Evolutionary conservation across 2,797 vertebrate genomes (phyloP).

Genomic region (Hoplostethus mediterraneus): DNA sequence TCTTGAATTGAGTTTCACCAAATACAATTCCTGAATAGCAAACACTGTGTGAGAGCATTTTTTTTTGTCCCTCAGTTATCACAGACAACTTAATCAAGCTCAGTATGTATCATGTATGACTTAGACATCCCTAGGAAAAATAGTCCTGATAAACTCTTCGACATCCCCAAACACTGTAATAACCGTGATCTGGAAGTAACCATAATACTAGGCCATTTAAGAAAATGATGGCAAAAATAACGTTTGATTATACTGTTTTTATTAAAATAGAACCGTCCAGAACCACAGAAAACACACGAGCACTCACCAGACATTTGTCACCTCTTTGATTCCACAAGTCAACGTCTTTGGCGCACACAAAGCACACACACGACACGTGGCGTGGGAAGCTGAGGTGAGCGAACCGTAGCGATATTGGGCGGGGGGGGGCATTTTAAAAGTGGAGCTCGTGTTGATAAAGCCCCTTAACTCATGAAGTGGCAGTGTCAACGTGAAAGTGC

Average conservation of each 20-base stretch:
- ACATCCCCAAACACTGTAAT: too few species aligned
- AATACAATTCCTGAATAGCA: constrained; percentile 20
- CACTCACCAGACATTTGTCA: constrained; percentile 46
- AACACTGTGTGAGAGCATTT: background rate
- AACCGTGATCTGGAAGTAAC: too few species aligned
- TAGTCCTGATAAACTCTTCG: too few species aligned
- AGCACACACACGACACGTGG: constrained; percentile 2
- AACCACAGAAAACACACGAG: constrained; percentile 54
- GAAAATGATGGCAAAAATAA: too few species aligned
- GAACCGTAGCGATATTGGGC: constrained; percentile 22
- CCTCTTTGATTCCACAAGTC: constrained; percentile 34
- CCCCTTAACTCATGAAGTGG: constrained; percentile 37
- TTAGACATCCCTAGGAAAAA: too few species aligned
- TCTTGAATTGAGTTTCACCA: constrained; percentile 31
- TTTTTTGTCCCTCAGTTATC: constrained; percentile 1
- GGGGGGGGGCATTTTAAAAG: constrained; percentile 7
- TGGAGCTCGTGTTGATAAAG: constrained; percentile 11
- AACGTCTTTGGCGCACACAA: constrained; percentile 29
- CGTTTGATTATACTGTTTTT: constrained; percentile 49
- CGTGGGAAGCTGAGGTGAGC: constrained; percentile 41
- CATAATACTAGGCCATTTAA: too few species aligned
- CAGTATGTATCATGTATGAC: too few species aligned
- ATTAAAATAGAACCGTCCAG: constrained; percentile 68
- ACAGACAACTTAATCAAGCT: background rate
- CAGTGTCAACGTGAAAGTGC: constrained; percentile 57